A percentile compares a stretch with the other conserved stretches of the same genome.
These are phyloP conservation scores for Lamellibrachia satsuma DNA, from an alignment of 2,888 invertebrate genomes.

Conservation along the genomic window DNA sequence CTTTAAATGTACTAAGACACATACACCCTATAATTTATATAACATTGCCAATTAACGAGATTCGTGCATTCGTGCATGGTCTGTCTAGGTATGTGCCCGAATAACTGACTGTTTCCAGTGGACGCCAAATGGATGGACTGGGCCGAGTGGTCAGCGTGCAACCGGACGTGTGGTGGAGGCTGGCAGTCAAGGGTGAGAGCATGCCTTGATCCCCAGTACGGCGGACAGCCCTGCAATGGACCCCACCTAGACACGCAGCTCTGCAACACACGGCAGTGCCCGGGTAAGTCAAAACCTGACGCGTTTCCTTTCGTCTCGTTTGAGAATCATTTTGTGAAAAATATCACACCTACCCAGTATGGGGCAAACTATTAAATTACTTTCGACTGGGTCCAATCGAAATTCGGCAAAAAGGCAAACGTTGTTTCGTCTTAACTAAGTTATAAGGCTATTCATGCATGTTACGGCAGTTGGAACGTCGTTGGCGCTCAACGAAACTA, in stretches of 20 bases:
- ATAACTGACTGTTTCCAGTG: neutral
- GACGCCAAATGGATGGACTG: neutral
- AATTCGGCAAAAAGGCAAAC: no score
- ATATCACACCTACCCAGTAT: no score
- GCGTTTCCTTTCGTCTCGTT: no score
- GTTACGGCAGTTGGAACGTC: no score
- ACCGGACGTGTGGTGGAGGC: neutral
- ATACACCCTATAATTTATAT: no score
- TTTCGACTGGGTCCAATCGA: no score
- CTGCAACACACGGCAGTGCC: conserved; percentile 1
- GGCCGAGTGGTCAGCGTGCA: neutral
- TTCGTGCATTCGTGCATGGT: neutral
- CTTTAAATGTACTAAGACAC: neutral
- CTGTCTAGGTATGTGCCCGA: neutral
- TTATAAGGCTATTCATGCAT: no score
- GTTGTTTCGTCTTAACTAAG: no score
- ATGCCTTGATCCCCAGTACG: conserved; percentile 37
- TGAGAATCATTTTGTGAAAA: no score
- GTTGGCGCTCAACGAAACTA: no score
- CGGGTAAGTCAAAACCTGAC: neutral
- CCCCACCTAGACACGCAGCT: conserved; percentile 44
- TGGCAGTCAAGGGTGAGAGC: neutral
- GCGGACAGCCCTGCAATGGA: conserved; percentile 54
- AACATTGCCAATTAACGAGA: no score
- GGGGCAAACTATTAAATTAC: no score